Conservation (phyloP, 2,888 invertebrate genomes). For the Camptogramma bilineatum region DNA sequence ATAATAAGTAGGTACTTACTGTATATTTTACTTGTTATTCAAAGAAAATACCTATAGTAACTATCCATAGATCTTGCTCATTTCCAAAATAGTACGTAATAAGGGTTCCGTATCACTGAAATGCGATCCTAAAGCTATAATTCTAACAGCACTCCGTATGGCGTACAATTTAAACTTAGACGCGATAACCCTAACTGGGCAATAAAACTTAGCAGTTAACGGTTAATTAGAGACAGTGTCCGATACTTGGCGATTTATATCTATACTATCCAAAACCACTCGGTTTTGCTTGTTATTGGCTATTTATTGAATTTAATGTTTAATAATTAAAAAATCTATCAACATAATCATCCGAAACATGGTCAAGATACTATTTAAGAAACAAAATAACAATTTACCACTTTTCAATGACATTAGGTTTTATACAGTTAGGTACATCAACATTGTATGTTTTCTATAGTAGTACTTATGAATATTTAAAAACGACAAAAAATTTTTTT, state of each 20-base stretch:
- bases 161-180: conserved; percentile 73
- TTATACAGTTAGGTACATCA: too few species aligned
- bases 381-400: too few species aligned
- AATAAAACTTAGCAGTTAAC: conserved; percentile 78
- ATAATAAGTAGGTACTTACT: too few species aligned
- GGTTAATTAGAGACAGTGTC: conserved; percentile 78
- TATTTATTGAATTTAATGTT: too few species aligned
- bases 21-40: too few species aligned
- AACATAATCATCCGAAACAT: too few species aligned
- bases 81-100: conserved; percentile 5
- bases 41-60: neutral
- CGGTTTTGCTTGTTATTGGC: conserved; percentile 22
- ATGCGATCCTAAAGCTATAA: conserved; percentile 60
- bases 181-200: conserved; percentile 73
- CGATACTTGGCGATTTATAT: conserved; percentile 70
- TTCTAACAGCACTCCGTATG: conserved; percentile 69
- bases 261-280: conserved; percentile 25
- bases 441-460: too few species aligned
- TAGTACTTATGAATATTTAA: too few species aligned
- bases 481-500: too few species aligned
- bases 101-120: conserved; percentile 36
- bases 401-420: too few species aligned
- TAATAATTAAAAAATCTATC: too few species aligned
- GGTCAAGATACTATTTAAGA: too few species aligned
- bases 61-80: conserved; percentile 5